Base-by-base conservation (phyloP, 2,797 vertebrate genomes). In the Mormyrus hasselquistii region DNA sequence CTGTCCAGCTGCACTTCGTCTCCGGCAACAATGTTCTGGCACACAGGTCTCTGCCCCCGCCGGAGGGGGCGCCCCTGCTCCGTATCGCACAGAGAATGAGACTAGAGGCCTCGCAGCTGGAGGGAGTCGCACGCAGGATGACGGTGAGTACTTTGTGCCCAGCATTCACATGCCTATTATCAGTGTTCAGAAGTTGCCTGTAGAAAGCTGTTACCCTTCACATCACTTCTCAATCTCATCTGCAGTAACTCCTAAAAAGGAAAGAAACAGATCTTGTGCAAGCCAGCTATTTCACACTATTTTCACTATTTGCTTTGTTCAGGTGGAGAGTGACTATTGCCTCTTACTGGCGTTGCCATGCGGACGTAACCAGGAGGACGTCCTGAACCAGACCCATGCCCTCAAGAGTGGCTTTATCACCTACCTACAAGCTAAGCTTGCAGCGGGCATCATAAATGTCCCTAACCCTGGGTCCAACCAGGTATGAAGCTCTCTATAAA, bases 401-500 rank as follows among this genome's bases (percentile, higher is more conserved):
- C 98, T 99, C 12, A 99, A 98, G 93, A 95, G 97, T 0, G 98
- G 98, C 0, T 99, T 99, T 94, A 99, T 99, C 91, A 99, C 97
- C 90, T 99, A 99, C 93, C 94, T 99, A 94, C 98, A 99, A 95
- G 95, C 98, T 85, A 99, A 99, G 92, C 96, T 99, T 93, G 98
- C 98, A 0, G 99, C 99, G 16, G 98, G 99, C 69, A 99, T 99
- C 93, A 99, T 99, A 94, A 99, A 99, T 8, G 98, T 99, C 22
- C 98, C 99, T 91, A 99, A 99, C 92, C 98, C 98, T 0, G 99
- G 98, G 93, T 99, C 99, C 79, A 99, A 99, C 94, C 99, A 99
- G 98, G 99, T 98, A 89, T 91, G 94, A 88, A 34, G 8, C 50
- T 65, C 9, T 65, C 29, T 44, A 44, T n/a, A 47, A 59, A 22